Conservation (phyloP, 2,113 vertebrate species). For the Struthidea cinerea region DNA sequence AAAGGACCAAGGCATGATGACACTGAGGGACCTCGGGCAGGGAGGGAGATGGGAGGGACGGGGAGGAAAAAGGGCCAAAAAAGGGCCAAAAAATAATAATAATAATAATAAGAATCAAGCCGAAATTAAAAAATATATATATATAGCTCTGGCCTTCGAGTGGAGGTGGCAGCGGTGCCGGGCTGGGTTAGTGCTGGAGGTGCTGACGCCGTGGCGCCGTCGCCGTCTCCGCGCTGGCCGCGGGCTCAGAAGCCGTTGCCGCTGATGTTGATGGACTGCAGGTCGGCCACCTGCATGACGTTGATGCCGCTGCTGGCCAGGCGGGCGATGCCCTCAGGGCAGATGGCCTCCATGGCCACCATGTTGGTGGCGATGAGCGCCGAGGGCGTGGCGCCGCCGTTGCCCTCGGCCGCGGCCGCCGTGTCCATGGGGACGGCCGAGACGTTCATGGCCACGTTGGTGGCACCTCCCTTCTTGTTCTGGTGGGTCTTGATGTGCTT, state of each 20-base stretch:
- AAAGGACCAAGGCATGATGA: slow-evolving; percentile 81
- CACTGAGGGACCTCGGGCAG: background rate
- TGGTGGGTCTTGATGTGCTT: slow-evolving; percentile 96
- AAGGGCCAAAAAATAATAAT: background rate
- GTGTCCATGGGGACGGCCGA: slow-evolving; percentile 74
- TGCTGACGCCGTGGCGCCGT: background rate
- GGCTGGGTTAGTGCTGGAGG: background rate
- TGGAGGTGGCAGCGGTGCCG: background rate
- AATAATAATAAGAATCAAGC: slow-evolving; percentile 35
- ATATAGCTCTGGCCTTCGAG: slow-evolving; percentile 25
- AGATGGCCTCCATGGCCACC: slow-evolving; percentile 91
- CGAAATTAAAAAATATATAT: slow-evolving; percentile 20
- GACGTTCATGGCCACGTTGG: slow-evolving; percentile 68
- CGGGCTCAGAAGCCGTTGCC: slow-evolving; percentile 85
- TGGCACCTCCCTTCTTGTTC: slow-evolving; percentile 83
- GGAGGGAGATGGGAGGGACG: background rate
- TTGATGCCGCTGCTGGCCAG: slow-evolving; percentile 89
- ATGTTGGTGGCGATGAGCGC: slow-evolving; percentile 83
- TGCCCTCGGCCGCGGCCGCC: slow-evolving; percentile 63
- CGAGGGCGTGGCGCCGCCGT: slow-evolving; percentile 65
- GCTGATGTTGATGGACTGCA: slow-evolving; percentile 90
- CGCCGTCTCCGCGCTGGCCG: background rate
- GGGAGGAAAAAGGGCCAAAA: background rate
- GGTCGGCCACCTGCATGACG: slow-evolving; percentile 92
- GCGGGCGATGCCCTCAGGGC: slow-evolving; percentile 88